Conservation (phyloP, 2,113 vertebrate species). For the Oceanites oceanicus region DNA sequence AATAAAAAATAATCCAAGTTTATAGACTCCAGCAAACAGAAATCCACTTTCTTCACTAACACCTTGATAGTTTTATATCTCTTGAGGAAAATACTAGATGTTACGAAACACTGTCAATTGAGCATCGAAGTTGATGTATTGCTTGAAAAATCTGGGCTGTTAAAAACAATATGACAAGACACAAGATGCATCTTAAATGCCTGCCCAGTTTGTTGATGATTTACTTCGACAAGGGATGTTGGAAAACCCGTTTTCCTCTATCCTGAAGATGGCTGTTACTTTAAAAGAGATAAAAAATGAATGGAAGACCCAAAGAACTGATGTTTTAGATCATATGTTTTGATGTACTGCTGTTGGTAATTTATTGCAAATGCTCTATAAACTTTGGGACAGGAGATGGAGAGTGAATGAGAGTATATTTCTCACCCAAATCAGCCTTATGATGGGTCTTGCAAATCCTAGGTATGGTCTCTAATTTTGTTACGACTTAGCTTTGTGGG, state of each 20-base stretch:
- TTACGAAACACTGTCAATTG: not conserved
- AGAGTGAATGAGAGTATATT: not conserved
- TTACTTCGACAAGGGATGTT: not conserved
- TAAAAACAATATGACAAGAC: not conserved
- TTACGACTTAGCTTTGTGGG: not conserved
- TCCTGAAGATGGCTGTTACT: not conserved
- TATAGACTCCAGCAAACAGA: not conserved
- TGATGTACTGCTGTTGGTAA: not conserved
- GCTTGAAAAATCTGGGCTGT: not conserved
- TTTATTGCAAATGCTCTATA: not conserved
- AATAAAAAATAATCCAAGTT: not conserved
- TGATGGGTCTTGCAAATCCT: not conserved
- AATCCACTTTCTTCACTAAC: not conserved
- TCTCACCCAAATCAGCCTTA: not conserved
- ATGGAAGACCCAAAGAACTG: not conserved
- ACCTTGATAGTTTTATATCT: not conserved
- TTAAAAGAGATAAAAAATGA: not conserved
- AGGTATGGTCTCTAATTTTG: not conserved
- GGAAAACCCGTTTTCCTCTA: not conserved
- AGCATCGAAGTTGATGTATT: not conserved
- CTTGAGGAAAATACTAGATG: not conserved
- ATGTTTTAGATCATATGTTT: accelerated
- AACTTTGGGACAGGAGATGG: not conserved
- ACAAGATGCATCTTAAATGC: not conserved
- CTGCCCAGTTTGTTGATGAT: not conserved